These are phyloP conservation scores for Sogatella furcifera DNA, from an alignment of 1,140 invertebrate genomes.

Conservation along the genomic window DNA sequence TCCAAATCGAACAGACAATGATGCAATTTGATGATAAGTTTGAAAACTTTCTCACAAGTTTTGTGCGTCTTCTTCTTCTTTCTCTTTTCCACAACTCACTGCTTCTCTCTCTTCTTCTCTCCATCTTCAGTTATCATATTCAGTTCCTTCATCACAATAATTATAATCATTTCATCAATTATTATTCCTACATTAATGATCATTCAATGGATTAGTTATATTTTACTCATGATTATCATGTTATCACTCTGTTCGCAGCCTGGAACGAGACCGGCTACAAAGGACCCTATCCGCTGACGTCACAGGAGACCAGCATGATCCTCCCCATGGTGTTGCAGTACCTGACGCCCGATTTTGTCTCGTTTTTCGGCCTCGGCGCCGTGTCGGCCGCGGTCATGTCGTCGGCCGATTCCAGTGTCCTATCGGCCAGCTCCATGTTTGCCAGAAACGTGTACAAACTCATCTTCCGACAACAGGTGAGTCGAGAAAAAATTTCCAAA, in stretches of 20 bases:
- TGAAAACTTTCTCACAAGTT: too few species aligned
- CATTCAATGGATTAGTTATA: too few species aligned
- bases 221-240: too few species aligned
- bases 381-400: conserved; percentile 98
- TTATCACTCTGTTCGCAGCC: conserved; percentile 56
- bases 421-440: conserved; percentile 96
- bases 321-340: conserved; percentile 94
- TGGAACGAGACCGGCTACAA: conserved; percentile 87
- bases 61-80: too few species aligned
- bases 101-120: too few species aligned
- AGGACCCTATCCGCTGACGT: conserved; percentile 57
- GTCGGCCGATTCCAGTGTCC: conserved; percentile 92
- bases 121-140: conserved; percentile 70
- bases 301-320: conserved; percentile 80
- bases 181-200: neutral
- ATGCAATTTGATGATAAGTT: too few species aligned
- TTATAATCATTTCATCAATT: too few species aligned
- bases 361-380: conserved; percentile 95
- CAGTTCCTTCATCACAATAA: conserved; percentile 62
- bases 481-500: too few species aligned
- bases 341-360: conserved; percentile 84
- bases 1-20: too few species aligned
- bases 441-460: conserved; percentile 95
- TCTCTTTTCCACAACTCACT: too few species aligned
- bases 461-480: conserved; percentile 83